Conservation (phyloP, 2,113 vertebrate genomes). For the Macrotis lagotis region DNA sequence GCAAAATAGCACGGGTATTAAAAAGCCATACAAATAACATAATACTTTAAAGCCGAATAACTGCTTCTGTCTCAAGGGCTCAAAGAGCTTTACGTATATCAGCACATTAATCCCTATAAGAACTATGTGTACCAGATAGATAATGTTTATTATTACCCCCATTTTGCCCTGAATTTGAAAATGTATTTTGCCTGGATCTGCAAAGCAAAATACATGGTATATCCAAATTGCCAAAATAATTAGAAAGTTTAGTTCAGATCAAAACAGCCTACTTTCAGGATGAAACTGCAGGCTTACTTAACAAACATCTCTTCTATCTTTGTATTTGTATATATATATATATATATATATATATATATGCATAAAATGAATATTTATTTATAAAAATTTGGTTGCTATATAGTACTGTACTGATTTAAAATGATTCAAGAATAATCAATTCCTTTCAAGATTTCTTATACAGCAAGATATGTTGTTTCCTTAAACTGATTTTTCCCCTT, state of each 20-base stretch:
- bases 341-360: not conserved
- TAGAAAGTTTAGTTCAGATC: not conserved
- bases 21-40: not conserved
- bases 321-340: not conserved
- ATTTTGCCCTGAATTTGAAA: slow-evolving; percentile 27
- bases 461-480: not conserved
- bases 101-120: slow-evolving; percentile 20
- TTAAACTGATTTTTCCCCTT: not conserved
- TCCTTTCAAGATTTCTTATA: not conserved
- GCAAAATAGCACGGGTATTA: slow-evolving; percentile 19
- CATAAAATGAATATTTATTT: not conserved
- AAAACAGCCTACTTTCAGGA: not conserved
- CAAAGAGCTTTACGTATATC: not conserved
- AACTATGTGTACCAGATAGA: not conserved
- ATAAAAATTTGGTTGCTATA: not conserved
- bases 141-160: not conserved
- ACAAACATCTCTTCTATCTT: not conserved
- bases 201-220: not conserved
- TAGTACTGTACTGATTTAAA: not conserved
- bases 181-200: not conserved
- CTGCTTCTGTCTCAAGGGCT: not conserved
- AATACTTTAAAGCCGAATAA: slow-evolving; percentile 28
- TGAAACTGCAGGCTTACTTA: not conserved
- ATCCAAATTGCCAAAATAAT: not conserved
- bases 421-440: not conserved